Conservation (phyloP, 2,113 vertebrate species). For the Asarcornis scutulata region DNA sequence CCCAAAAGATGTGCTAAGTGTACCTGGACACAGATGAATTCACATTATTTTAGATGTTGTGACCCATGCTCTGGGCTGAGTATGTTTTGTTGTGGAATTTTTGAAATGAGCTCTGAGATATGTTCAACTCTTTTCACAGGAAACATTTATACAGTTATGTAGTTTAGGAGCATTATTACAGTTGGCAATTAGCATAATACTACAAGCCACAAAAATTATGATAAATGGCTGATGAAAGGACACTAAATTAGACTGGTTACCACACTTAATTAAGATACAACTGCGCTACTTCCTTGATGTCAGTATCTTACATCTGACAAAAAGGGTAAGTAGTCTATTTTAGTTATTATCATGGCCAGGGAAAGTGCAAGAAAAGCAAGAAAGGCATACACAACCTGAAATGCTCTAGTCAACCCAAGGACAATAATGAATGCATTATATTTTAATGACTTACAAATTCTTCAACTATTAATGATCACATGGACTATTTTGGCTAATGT, state of each 20-base stretch:
- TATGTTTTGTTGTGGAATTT: not conserved
- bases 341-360: conserved; percentile 1
- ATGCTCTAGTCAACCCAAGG: conserved; percentile 54
- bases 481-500: conserved; percentile 54
- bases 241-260: conserved; percentile 64
- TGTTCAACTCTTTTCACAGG: conserved; percentile 4
- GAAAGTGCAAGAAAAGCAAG: conserved; percentile 27
- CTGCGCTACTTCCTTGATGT: conserved; percentile 36
- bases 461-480: conserved; percentile 67
- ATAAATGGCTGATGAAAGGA: conserved; percentile 64
- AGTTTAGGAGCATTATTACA: conserved; percentile 31
- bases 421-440: conserved; percentile 70
- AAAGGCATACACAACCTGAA: conserved; percentile 3
- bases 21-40: not conserved
- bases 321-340: conserved; percentile 45
- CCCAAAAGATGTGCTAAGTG: not conserved
- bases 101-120: conserved; percentile 5
- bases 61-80: not conserved
- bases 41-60: not conserved
- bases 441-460: conserved; percentile 72
- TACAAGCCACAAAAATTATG: conserved; percentile 42
- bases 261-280: conserved; percentile 62
- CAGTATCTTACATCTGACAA: conserved; percentile 37
- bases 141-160: conserved; percentile 53
- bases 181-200: conserved; percentile 56